Base-by-base conservation (phyloP, 53 echinoderm and acorn worm species). In the Paelopatides confundens region DNA sequence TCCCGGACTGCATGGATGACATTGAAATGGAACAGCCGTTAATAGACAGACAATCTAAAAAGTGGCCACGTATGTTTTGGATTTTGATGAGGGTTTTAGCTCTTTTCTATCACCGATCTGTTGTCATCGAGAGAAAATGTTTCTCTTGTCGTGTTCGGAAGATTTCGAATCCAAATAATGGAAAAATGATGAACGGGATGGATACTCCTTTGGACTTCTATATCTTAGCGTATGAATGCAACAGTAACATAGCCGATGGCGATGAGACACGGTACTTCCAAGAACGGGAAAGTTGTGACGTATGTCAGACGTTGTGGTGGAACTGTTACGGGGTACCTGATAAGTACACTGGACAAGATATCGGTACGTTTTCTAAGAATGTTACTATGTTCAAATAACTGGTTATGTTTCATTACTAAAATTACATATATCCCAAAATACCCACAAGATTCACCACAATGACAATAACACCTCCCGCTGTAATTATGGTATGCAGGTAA, bases 231-330 rank as follows among this genome's bases (percentile, higher is more conserved):
- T 58, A 58, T 23, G 58, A 58, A 23, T 21, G 6, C 58, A 21
- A 5, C 17, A 58, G 58, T 58, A 2, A 58, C 5, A 21, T 4
- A 18, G 81, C n/a, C n/a, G n/a, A n/a, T n/a, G n/a, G n/a, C n/a
- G n/a, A n/a, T n/a, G n/a, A n/a, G n/a, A n/a, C 92, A 48, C 9
- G 9, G 48, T 12, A 48, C 48, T 69, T 33, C n/a, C 35, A 58
- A 58, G 4, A 0, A 18, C n/a, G 24, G 58, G 46, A 39, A 27
- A 21, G 21, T 29, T 74, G 74, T 14, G 74, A 17, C 4, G 74
- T 58, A 33, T 74, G 74, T 74, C 26, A 74, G 46, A 74, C 33
- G 7, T 43, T 74, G n/a, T 74, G 74, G 74, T 74, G 74, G 74
- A 74, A 74, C 21, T 29, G 46, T 40, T 23, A 74, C 27, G 21